These are phyloP conservation scores for Mormyrus proboscirostris DNA, from an alignment of 2,797 vertebrate species.

Conservation along the genomic window DNA sequence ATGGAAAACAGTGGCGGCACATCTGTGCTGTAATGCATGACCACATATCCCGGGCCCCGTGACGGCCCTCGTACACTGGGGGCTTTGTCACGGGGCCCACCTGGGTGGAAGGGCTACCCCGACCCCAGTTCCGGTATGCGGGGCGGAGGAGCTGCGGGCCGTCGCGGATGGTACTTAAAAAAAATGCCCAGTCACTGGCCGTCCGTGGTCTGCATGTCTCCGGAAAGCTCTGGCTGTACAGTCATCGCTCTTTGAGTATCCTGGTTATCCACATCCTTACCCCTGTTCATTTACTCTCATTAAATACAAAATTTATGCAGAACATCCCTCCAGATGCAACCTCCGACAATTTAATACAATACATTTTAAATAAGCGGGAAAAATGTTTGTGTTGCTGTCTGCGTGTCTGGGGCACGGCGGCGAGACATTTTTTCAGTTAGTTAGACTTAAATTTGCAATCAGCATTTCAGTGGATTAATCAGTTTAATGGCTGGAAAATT, in stretches of 20 bases:
- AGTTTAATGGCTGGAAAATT: slow-evolving; percentile 69
- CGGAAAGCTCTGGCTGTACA: slow-evolving; percentile 70
- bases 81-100: slow-evolving; percentile 18
- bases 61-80: slow-evolving; percentile 55
- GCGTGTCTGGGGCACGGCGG: slow-evolving; percentile 55
- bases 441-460: slow-evolving; percentile 62
- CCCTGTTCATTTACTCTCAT: not conserved
- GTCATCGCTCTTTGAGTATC: slow-evolving; percentile 72
- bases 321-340: not conserved
- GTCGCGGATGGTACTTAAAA: not conserved
- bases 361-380: not conserved
- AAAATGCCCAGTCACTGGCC: not conserved
- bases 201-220: slow-evolving; percentile 21
- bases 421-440: slow-evolving; percentile 37
- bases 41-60: slow-evolving; percentile 66
- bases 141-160: not conserved
- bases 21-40: slow-evolving; percentile 61
- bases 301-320: not conserved
- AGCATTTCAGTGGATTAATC: slow-evolving; percentile 76
- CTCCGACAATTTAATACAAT: slow-evolving; percentile 4
- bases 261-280: slow-evolving; percentile 28
- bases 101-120: not conserved
- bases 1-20: slow-evolving; percentile 24
- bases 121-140: not conserved
- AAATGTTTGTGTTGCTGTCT: slow-evolving; percentile 31